Evolutionary conservation across 2,113 vertebrate genomes (phyloP).

Genomic region (Microcebus jonahi): DNA sequence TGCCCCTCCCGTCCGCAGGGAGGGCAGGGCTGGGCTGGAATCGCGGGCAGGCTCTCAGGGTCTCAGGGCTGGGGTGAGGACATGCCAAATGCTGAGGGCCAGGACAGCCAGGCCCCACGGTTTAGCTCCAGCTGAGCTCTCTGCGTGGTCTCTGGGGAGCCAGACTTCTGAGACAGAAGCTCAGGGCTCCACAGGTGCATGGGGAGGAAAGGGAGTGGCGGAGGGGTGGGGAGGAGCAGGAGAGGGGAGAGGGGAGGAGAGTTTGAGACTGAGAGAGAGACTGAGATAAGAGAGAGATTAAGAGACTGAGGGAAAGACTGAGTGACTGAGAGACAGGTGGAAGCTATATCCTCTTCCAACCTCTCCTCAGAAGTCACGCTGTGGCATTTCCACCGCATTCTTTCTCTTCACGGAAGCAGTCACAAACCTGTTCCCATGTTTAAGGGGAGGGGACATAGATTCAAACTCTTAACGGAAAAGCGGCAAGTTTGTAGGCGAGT

Average conservation of each 20-base stretch:
- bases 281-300: not conserved
- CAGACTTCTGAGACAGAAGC: not conserved
- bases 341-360: not conserved
- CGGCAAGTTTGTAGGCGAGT: not conserved
- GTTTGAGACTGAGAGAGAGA: not conserved
- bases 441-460: not conserved
- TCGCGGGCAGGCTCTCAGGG: fast-evolving
- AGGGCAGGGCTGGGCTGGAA: not conserved
- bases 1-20: not conserved
- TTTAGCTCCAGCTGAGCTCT: not conserved
- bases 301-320: not conserved
- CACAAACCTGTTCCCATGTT: not conserved
- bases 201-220: not conserved
- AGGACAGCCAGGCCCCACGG: not conserved
- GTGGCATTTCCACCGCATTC: no score
- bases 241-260: not conserved
- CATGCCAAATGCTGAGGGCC: not conserved
- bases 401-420: not conserved
- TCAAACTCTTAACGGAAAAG: not conserved
- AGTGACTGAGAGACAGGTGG: fast-evolving
- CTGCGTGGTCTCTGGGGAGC: not conserved
- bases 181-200: not conserved
- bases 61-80: not conserved
- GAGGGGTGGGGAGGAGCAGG: not conserved
- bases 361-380: not conserved